Evolutionary conservation across 92 coral and sea anemone genomes (phyloP).

Genomic region (Bergia sp.): DNA sequence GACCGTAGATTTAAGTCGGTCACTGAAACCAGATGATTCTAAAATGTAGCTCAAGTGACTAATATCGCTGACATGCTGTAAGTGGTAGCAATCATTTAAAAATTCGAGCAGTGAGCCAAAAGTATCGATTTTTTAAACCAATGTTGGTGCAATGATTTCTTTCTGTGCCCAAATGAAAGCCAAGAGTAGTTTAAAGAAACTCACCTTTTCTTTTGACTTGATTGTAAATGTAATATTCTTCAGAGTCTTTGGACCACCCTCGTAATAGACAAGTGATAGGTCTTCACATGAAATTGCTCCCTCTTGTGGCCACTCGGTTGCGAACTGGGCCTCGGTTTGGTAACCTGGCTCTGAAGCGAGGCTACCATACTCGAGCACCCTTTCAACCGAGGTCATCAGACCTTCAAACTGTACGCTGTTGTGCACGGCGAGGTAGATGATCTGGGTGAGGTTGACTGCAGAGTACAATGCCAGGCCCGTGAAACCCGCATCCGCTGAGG

Average conservation of each 20-base stretch:
- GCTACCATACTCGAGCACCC: constrained; percentile 50
- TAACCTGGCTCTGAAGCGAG: constrained; percentile 50
- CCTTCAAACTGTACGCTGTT: constrained; percentile 37
- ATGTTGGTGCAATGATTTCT: background rate
- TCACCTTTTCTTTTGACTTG: constrained; percentile 61
- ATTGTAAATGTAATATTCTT: constrained; percentile 46
- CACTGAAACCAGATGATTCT: no score
- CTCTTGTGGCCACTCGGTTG: constrained; percentile 44
- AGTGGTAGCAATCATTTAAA: no score
- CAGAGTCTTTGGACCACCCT: constrained; percentile 47
- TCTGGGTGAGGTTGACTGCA: constrained; percentile 26
- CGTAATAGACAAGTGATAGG: constrained; percentile 37
- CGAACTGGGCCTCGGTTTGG: constrained; percentile 34
- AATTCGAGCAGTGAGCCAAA: no score
- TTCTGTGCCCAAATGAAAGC: background rate
- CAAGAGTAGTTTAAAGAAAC: background rate
- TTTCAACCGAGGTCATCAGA: constrained; percentile 62
- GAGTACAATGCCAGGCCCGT: constrained; percentile 22
- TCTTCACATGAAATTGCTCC: constrained; percentile 44
- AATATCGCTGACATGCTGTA: no score
- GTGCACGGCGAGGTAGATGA: constrained; percentile 37
- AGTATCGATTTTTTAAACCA: background rate
- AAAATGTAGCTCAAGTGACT: no score
- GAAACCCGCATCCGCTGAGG: constrained; percentile 39
- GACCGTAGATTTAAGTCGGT: no score